phyloP scores from a whole-genome alignment of 2,888 invertebrate genomes.

The Urechis unicinctus region DNA sequence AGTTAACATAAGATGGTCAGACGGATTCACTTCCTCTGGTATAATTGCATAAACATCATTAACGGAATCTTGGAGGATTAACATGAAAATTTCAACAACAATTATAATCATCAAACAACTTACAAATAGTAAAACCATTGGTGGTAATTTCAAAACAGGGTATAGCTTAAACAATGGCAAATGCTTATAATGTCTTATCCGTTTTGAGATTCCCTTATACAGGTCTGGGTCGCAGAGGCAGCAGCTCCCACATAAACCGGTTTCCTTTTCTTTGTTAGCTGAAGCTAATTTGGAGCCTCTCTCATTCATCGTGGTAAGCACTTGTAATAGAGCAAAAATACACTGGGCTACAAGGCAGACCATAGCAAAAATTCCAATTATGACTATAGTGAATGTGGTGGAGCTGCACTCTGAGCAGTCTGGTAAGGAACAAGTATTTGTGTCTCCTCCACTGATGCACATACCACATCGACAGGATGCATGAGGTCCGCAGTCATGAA shows the following conservation, averaged over 20 bases:
- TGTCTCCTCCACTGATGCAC: constrained; percentile 30
- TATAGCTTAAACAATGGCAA: constrained; percentile 6
- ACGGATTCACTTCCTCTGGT: constrained; percentile 37
- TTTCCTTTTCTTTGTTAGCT: neutral
- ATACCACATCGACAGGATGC: constrained; percentile 41
- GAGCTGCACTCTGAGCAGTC: constrained; percentile 30
- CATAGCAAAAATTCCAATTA: constrained; percentile 9
- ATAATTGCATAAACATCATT: constrained; percentile 25
- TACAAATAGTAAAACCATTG: constrained; percentile 25
- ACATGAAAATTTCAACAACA: constrained; percentile 9
- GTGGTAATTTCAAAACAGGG: constrained; percentile 27
- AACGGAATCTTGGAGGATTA: constrained; percentile 21
- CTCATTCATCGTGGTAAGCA: constrained; percentile 20
- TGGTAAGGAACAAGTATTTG: constrained; percentile 28
- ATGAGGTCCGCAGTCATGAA: constrained; percentile 41
- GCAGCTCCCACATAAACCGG: constrained; percentile 7
- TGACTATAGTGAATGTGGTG: constrained; percentile 11
- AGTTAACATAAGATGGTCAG: constrained; percentile 37
- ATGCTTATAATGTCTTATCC: constrained; percentile 4
- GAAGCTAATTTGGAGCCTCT: constrained; percentile 9
- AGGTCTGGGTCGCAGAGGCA: constrained; percentile 35
- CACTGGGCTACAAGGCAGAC: constrained; percentile 22
- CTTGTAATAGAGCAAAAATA: constrained; percentile 25
- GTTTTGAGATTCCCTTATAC: constrained; percentile 10
- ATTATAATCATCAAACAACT: constrained; percentile 12